A percentile compares a stretch with the other conserved stretches of the same genome.
Evolutionary conservation across 2,888 invertebrate genomes (phyloP).

Genomic region (Cryptocephalus primarius): DNA sequence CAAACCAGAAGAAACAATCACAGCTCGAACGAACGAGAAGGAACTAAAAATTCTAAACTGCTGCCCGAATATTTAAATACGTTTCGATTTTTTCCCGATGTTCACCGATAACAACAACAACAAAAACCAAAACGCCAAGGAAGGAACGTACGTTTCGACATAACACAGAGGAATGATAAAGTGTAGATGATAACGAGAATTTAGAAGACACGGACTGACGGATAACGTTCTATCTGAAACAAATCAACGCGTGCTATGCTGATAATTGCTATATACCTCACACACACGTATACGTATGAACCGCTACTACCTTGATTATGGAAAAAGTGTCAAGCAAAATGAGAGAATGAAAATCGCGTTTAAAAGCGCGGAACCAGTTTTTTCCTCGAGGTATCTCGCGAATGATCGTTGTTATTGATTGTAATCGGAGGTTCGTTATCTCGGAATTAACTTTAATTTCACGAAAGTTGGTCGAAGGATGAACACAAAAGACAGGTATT

Average conservation of each 20-base stretch:
- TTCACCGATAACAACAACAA: neutral
- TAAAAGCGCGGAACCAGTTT: too few relatives aligned
- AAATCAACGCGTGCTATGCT: neutral
- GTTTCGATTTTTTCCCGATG: neutral
- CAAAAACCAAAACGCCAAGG: neutral
- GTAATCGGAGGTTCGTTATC: too few relatives aligned
- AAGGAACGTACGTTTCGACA: neutral
- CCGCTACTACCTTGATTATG: too few relatives aligned
- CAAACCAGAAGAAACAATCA: slow-evolving; percentile 7
- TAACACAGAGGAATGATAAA: neutral
- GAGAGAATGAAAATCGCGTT: too few relatives aligned
- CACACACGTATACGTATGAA: too few relatives aligned
- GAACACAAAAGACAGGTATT: too few relatives aligned
- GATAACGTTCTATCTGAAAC: neutral
- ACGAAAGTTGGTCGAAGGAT: too few relatives aligned
- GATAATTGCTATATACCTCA: too few relatives aligned
- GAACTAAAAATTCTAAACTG: neutral
- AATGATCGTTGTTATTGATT: too few relatives aligned
- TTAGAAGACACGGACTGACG: neutral
- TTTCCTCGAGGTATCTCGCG: too few relatives aligned
- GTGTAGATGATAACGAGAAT: neutral
- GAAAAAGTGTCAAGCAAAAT: too few relatives aligned
- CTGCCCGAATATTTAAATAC: slow-evolving; percentile 1
- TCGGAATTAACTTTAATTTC: too few relatives aligned
- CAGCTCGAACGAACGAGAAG: slow-evolving; percentile 1